Base-by-base conservation (phyloP, 2,888 invertebrate genomes). In the Abscondita cerata region DNA sequence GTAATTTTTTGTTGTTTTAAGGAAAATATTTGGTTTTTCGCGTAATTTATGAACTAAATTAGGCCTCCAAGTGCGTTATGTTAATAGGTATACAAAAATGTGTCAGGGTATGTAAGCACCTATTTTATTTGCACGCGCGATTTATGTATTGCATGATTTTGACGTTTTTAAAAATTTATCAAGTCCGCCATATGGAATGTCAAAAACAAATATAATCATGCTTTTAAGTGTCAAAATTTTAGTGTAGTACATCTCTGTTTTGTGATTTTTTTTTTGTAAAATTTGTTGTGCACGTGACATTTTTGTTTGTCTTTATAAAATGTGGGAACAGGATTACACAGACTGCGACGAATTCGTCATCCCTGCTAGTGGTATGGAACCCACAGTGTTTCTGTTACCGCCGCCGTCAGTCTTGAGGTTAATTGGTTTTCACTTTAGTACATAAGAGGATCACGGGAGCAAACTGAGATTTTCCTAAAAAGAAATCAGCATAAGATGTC, bases 331-430 rank as follows among this genome's bases (percentile, higher is more conserved):
- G 58, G 61, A 58, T 51, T 65, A 62, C 59, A 51, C 46, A 48
- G 48, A 62, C 59, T 62, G 55, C 52, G 62, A 55, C 33, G 59
- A 53, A 20, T 61, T 59, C 52, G 34, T 56, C 44, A 41, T 59
- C 36, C 40, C 54, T 19, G 51, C 44, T 36, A 36, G 36, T 53
- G 59, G 36, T 59, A 25, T 53, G 50, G 58, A 65, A 31, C 65
- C 57, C 62, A 67, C 65, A 52, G 65, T 59, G 46, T 68, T 66
- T 64, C 64, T 69, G 67, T 67, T 68, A 68, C 67, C 65, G 62
- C 68, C 72, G 66, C 68, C 72, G 66, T 55, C 72, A 67, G 69
- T 68, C 68, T 67, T 72, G 67, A 74, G 72, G 74, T 74, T 71
- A 72, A 70, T 73, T 70, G 65, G 68, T 71, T 70, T 70, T 69